Percentiles rank a stretch among this genome's conserved stretches.
phyloP scores from a whole-genome alignment of 2,113 vertebrate species.

The Aptenodytes patagonicus region DNA sequence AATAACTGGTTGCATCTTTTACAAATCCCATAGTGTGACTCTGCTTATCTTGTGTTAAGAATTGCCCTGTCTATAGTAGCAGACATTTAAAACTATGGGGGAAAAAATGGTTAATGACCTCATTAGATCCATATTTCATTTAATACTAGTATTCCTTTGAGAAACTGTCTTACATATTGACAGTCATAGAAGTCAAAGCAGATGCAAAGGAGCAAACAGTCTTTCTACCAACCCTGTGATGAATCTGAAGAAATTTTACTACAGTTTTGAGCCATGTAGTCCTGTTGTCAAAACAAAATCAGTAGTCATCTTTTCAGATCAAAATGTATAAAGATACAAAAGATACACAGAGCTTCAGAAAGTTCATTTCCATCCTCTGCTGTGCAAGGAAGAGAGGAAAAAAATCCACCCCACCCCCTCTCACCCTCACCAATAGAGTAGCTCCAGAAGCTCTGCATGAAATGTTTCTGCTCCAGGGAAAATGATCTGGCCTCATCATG shows the following conservation, averaged over 20 bases:
- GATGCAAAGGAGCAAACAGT: background rate
- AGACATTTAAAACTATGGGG: background rate
- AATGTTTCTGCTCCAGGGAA: conserved; percentile 4
- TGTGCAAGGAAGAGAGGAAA: background rate
- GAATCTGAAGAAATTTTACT: background rate
- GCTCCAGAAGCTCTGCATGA: background rate
- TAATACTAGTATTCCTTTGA: background rate
- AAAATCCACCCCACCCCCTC: background rate
- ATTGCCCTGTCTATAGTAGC: background rate
- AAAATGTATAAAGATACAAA: background rate
- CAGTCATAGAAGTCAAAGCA: background rate
- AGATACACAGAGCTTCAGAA: background rate
- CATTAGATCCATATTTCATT: background rate
- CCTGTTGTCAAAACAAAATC: background rate
- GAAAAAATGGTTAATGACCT: background rate
- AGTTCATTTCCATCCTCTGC: background rate
- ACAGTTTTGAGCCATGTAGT: background rate
- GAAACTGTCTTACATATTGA: background rate
- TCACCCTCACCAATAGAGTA: background rate
- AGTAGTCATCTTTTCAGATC: background rate
- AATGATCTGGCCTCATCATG: background rate
- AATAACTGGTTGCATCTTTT: background rate
- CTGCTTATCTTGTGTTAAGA: background rate
- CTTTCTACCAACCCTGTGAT: background rate
- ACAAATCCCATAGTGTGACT: background rate